Conservation (phyloP, 1,140 invertebrate species). For the Octopus bimaculoides region DNA sequence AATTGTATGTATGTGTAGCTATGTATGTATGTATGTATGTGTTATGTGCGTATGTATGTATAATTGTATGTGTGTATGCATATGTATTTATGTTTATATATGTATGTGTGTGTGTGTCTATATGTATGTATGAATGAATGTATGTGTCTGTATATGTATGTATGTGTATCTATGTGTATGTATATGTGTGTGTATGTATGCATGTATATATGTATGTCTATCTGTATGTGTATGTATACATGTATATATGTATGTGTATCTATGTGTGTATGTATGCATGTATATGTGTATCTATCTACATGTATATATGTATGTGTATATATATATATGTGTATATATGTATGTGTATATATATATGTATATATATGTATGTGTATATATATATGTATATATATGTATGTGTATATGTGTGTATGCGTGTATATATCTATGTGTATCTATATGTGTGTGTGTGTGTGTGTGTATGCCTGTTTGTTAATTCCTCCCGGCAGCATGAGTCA, state of each 20-base stretch:
- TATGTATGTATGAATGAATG: not conserved
- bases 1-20: too few relatives aligned
- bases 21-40: too few relatives aligned
- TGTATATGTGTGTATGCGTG: not conserved
- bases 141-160: not conserved
- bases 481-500: too few relatives aligned
- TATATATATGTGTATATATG: not conserved
- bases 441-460: too few relatives aligned
- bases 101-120: not conserved
- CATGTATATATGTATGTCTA: not conserved
- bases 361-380: not conserved
- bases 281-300: not conserved
- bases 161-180: not conserved
- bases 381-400: not conserved
- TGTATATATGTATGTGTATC: not conserved
- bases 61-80: not conserved
- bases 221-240: not conserved
- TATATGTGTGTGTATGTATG: not conserved
- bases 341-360: not conserved
- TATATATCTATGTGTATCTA: not conserved
- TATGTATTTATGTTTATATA: not conserved
- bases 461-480: too few relatives aligned
- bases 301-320: not conserved
- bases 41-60: not conserved
- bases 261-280: not conserved